Evolutionary conservation across 2,888 invertebrate species (phyloP), one percentile per base, ranked within the genome.

Genomic region (Coremacera marginata): DNA sequence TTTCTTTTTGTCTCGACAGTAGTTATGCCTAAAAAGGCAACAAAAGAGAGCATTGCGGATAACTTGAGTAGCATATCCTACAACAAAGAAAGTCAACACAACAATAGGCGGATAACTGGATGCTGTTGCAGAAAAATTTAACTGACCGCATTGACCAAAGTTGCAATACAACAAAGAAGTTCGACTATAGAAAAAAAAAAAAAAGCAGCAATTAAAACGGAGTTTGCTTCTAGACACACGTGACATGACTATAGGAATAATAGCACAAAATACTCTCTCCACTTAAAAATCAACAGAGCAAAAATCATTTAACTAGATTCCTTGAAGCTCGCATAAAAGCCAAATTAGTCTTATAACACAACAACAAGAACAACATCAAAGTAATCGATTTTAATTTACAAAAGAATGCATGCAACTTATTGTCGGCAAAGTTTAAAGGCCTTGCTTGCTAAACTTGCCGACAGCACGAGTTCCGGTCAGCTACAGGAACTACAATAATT

Each of bases 401-500:
- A 67, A 51, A 51, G 25, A 68, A 68, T 68, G 22, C 3, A 68
- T 68, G 22, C 14, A 52, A 68, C 51, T 44, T 44, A 14, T 51
- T 68, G 51, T 51, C 51, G 51, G 49, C 49, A 25, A 19, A n/a
- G 2, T 16, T 27, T 14, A 44, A 44, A 22, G 49, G 25, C 14
- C 8, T 37, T 62, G 27, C n/a, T 31, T 49, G 27, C 51, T 37
- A 37, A 44, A 14, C 44, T 1, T 44, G 44, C 44, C 44, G 44
- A 44, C 44, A 44, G 11, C 14, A 11, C 14, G 44, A 44, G 44
- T 44, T 44, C 44, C 44, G 44, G 44, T 44, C 44, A 51, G 27
- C 51, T 27, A 14, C 68, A 68, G 68, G 51, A 68, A 68, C 68
- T 68, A 9, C 68, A 22, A 52, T 52, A 68, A 68, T 51, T 51